Conservation (phyloP, 2,888 invertebrate species). For the Acanthococcus lagerstroemiae region DNA sequence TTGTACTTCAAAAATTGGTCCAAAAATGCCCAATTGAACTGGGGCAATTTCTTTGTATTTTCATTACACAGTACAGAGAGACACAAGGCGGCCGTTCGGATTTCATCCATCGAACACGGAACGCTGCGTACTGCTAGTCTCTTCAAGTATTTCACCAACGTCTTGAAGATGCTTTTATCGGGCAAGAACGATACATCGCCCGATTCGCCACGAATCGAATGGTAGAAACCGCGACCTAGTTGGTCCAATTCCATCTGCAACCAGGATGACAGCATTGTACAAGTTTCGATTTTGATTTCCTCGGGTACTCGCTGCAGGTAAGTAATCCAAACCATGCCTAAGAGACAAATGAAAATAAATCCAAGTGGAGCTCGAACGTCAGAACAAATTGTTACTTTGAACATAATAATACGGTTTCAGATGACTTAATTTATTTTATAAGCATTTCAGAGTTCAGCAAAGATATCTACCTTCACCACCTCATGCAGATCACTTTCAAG, state of each 20-base stretch:
- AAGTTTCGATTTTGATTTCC: neutral
- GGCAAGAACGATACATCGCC: neutral
- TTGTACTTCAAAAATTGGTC: neutral
- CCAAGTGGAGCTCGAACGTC: neutral
- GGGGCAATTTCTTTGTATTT: neutral
- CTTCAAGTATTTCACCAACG: conserved; percentile 1
- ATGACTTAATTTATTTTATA: no score
- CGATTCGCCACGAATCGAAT: conserved; percentile 13
- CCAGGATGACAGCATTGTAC: neutral
- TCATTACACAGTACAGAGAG: neutral
- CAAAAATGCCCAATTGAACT: neutral
- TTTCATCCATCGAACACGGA: neutral
- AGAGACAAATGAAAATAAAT: neutral
- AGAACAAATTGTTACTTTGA: no score
- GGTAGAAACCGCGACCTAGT: neutral
- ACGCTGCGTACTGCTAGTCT: neutral
- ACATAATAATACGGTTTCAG: no score
- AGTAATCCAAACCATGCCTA: conserved; percentile 9
- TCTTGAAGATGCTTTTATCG: conserved; percentile 7
- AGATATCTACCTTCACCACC: no score
- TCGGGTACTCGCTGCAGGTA: neutral
- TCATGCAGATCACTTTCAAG: no score
- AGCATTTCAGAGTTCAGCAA: neutral
- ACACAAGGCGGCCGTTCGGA: neutral
- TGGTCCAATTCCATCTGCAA: conserved; percentile 8